Conservation (phyloP, 2,888 invertebrate species). For the Crioceris asparagi region DNA sequence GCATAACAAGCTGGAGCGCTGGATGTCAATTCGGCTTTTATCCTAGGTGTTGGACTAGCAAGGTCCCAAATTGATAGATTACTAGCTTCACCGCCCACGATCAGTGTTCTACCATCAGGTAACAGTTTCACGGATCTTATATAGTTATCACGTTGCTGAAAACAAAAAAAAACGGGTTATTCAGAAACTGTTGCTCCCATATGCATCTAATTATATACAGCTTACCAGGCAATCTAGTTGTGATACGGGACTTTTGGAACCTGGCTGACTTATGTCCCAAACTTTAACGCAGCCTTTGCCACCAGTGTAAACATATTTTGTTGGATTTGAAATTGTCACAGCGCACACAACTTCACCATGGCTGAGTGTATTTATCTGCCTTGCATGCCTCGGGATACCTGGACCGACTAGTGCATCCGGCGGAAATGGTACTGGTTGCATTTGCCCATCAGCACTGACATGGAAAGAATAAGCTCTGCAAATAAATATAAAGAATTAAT, state of each 20-base stretch:
- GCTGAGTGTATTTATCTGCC: slow-evolving; percentile 79
- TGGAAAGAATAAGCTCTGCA: slow-evolving; percentile 87
- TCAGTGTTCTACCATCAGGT: slow-evolving; percentile 85
- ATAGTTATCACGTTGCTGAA: slow-evolving; percentile 88
- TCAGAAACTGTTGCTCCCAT: no score
- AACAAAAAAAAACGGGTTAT: slow-evolving; percentile 21
- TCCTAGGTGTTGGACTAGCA: slow-evolving; percentile 80
- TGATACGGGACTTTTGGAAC: slow-evolving; percentile 66
- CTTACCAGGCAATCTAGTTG: slow-evolving; percentile 75
- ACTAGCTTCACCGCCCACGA: slow-evolving; percentile 94
- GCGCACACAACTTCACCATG: slow-evolving; percentile 98
- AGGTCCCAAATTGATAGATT: slow-evolving; percentile 95
- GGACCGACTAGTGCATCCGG: slow-evolving; percentile 85
- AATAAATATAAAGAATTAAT: no score
- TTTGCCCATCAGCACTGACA: slow-evolving; percentile 77
- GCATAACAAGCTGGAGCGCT: slow-evolving; percentile 97
- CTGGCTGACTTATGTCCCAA: slow-evolving; percentile 67
- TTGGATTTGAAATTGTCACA: slow-evolving; percentile 81
- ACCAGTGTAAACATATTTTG: slow-evolving; percentile 92
- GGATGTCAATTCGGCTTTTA: slow-evolving; percentile 81
- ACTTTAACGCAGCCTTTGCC: slow-evolving; percentile 94
- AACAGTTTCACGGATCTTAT: slow-evolving; percentile 90
- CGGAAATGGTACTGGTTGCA: slow-evolving; percentile 89
- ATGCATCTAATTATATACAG: no score
- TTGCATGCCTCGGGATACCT: slow-evolving; percentile 87